Conservation (phyloP, 2,888 invertebrate genomes). For the Horisme vitalbata region DNA sequence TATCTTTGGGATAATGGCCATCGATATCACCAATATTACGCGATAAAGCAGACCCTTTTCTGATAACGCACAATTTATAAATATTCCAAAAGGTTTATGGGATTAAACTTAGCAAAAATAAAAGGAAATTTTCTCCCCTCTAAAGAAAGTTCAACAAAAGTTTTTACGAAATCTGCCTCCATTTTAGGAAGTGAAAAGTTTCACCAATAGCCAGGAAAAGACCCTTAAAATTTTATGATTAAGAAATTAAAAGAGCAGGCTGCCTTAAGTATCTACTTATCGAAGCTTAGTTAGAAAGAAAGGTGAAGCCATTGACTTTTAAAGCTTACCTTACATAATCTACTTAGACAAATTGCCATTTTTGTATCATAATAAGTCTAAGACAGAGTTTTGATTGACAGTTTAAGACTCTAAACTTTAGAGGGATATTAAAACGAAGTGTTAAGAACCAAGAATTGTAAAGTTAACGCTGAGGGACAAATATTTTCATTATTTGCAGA, state of each 20-base stretch:
- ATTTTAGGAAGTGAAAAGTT: background rate
- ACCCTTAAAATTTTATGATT: background rate
- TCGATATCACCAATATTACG: too few relatives aligned
- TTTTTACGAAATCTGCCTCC: background rate
- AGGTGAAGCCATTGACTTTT: background rate
- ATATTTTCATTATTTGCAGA: too few relatives aligned
- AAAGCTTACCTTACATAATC: constrained; percentile 2
- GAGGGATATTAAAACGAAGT: too few relatives aligned
- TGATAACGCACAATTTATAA: too few relatives aligned
- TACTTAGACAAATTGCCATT: constrained; percentile 1
- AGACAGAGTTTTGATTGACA: background rate
- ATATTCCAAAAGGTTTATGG: too few relatives aligned
- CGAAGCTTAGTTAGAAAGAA: background rate
- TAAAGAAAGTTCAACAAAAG: too few relatives aligned
- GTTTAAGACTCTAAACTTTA: background rate
- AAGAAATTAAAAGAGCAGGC: background rate
- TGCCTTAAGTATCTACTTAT: background rate
- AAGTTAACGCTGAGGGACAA: too few relatives aligned
- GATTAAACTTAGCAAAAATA: too few relatives aligned
- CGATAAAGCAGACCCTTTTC: too few relatives aligned
- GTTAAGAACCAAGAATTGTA: too few relatives aligned
- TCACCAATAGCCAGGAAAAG: background rate
- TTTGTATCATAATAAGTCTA: background rate
- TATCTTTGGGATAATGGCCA: too few relatives aligned
- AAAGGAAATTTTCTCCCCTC: too few relatives aligned